Conservation (phyloP, 2,113 vertebrate genomes). For the Pelobates fuscus region DNA sequence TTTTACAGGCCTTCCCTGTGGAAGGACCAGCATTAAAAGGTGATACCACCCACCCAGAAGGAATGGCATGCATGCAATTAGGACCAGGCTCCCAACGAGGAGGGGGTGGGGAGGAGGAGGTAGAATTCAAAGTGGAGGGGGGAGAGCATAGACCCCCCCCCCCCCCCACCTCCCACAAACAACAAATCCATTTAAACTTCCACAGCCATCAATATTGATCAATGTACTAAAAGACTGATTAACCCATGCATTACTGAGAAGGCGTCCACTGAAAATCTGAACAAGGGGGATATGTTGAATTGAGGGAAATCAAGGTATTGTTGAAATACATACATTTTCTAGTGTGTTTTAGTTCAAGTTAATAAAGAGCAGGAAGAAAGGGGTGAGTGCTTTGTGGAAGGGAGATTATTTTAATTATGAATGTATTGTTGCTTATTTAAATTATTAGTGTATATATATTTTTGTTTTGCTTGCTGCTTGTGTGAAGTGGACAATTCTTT, state of each 20-base stretch:
- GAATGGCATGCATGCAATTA: conserved; percentile 86
- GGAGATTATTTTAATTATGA: no score
- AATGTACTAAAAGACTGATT: conserved; percentile 66
- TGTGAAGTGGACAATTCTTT: not conserved
- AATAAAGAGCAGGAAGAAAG: not conserved
- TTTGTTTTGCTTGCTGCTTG: not conserved
- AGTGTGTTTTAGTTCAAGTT: not conserved
- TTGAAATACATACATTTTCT: not conserved
- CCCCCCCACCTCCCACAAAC: conserved; percentile 67
- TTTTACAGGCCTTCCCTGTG: conserved; percentile 66
- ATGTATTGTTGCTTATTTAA: no score
- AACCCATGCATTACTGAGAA: conserved; percentile 53
- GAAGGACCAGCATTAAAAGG: conserved; percentile 72
- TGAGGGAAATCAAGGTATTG: not conserved
- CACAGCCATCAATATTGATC: conserved; percentile 82
- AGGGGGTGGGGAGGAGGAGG: conserved; percentile 51
- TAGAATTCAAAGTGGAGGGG: conserved; percentile 67
- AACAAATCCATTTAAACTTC: conserved; percentile 76
- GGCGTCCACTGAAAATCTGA: not conserved
- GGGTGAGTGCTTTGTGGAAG: no score
- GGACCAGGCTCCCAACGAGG: conserved; percentile 74
- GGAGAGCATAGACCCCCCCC: conserved; percentile 55
- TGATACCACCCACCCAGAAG: conserved; percentile 86
- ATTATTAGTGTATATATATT: not conserved
- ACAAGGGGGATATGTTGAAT: not conserved